Evolutionary conservation across 2,113 vertebrate species (phyloP).

Genomic region (Danionella cerebrum): DNA sequence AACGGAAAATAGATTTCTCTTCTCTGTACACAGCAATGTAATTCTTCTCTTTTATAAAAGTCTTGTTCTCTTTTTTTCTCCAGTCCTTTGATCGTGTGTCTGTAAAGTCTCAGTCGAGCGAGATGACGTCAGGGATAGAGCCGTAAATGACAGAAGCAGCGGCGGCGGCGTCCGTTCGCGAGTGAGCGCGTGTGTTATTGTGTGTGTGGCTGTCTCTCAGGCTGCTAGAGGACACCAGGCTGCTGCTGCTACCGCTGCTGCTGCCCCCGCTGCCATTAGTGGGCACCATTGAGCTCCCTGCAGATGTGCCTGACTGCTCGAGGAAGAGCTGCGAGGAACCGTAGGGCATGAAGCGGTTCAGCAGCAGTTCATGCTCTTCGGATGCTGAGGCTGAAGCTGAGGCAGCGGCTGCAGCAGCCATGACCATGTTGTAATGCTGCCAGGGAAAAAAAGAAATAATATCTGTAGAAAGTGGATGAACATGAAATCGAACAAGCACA

Average conservation of each 20-base stretch:
- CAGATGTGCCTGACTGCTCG: constrained; percentile 81
- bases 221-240: constrained; percentile 91
- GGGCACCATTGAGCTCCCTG: constrained; percentile 71
- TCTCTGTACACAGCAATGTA: constrained; percentile 92
- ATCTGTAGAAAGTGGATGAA: too few relatives aligned
- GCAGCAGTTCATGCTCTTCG: constrained; percentile 89
- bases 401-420: constrained; percentile 85
- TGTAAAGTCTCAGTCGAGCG: constrained; percentile 76
- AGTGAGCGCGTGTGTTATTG: constrained; percentile 67
- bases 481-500: too few relatives aligned
- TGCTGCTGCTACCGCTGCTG: constrained; percentile 92
- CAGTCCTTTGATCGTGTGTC: not conserved
- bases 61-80: constrained; percentile 59
- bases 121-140: constrained; percentile 95
- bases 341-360: constrained; percentile 88
- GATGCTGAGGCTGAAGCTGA: constrained; percentile 71
- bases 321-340: constrained; percentile 88
- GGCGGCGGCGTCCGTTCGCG: constrained; percentile 70
- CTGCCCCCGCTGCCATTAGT: constrained; percentile 72
- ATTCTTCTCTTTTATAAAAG: constrained; percentile 63
- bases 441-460: not conserved
- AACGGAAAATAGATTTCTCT: constrained; percentile 99
- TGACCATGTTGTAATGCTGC: constrained; percentile 95
- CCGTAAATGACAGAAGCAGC: constrained; percentile 83
- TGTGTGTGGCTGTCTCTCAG: constrained; percentile 81